Base-by-base conservation (phyloP, 1,140 invertebrate genomes). In the Saccostrea cuccullata region DNA sequence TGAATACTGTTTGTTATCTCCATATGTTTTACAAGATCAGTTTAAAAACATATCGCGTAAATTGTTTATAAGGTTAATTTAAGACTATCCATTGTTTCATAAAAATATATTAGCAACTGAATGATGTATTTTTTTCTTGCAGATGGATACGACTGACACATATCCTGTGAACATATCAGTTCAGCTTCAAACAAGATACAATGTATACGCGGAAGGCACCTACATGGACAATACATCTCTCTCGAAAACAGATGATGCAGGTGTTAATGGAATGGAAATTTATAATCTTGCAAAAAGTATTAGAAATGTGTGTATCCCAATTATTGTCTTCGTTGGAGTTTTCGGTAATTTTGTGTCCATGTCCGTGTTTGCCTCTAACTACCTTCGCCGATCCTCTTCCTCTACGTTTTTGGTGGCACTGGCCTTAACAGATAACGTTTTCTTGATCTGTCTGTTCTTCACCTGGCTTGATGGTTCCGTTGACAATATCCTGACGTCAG, bases 361-460 rank as follows among this genome's bases (percentile, higher is more conserved):
- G n/a, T 55, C 77, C 2, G 89, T 89, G 4, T 89, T 89, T 26
- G 73, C 84, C 5, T 89, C 89, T 0, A 87, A 70, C 56, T 85
- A 86, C n/a, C 60, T 89, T 17, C 67, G 60, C 3, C 83, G 84
- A 36, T 77, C 86, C 9, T 96, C 96, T 82, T 96, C 96, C 0
- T 96, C 96, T 84, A 96, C 96, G 56, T 96, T 96, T 86, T 87
- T 96, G 56, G 96, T 96, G 0, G 96, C 96, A 0, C 89, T 96
- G 17, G 95, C 96, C 0, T 95, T 92, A 0, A 94, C 96, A 0
- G 96, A 96, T 89, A 96, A 96, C 55, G 94, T 95, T 11, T 96
- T 96, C 86, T 90, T 96, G 4, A 89, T 95, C 2, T 93, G 95
- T 0, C 82, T 96, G 20, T 90, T 96, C 2, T 85, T 96, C 3